Percentiles rank a stretch among this genome's conserved stretches.
phyloP scores from a whole-genome alignment of 2,888 invertebrate genomes.

The Amiota communis region DNA sequence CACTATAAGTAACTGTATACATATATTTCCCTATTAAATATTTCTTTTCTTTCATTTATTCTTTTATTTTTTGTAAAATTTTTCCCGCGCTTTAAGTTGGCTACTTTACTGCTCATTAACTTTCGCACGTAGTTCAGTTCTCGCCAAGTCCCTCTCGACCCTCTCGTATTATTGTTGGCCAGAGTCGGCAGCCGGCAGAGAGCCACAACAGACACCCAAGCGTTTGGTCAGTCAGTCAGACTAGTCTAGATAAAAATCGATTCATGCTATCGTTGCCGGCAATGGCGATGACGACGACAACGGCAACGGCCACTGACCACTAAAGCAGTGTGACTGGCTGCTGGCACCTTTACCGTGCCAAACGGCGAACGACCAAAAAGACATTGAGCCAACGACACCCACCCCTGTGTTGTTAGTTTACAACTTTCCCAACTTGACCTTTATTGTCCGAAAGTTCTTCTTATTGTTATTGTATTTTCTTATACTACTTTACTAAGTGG shows the following conservation, averaged over 20 bases:
- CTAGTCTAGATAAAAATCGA: constrained; percentile 65
- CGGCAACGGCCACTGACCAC: constrained; percentile 44
- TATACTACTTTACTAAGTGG: constrained; percentile 27
- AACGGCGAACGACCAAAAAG: constrained; percentile 4
- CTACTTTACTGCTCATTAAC: constrained; percentile 59
- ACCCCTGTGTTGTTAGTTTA: constrained; percentile 25
- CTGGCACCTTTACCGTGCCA: background rate
- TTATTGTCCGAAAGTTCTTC: constrained; percentile 63
- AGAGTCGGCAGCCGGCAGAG: constrained; percentile 24
- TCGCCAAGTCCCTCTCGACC: background rate
- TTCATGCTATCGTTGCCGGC: constrained; percentile 54
- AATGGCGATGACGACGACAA: constrained; percentile 41
- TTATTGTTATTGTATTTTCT: constrained; percentile 48
- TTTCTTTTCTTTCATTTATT: constrained; percentile 48
- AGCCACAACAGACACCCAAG: background rate
- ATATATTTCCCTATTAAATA: background rate
- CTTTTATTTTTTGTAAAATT: constrained; percentile 33
- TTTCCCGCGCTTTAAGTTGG: constrained; percentile 52
- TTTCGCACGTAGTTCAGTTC: constrained; percentile 54
- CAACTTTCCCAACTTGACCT: constrained; percentile 66
- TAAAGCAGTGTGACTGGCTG: background rate
- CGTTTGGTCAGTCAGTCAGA: constrained; percentile 27
- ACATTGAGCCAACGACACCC: constrained; percentile 14
- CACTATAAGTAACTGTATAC: constrained; percentile 29
- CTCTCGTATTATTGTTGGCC: constrained; percentile 18